Conservation (phyloP, 2,113 vertebrate species). For the Sarotherodon lohbergeri region DNA sequence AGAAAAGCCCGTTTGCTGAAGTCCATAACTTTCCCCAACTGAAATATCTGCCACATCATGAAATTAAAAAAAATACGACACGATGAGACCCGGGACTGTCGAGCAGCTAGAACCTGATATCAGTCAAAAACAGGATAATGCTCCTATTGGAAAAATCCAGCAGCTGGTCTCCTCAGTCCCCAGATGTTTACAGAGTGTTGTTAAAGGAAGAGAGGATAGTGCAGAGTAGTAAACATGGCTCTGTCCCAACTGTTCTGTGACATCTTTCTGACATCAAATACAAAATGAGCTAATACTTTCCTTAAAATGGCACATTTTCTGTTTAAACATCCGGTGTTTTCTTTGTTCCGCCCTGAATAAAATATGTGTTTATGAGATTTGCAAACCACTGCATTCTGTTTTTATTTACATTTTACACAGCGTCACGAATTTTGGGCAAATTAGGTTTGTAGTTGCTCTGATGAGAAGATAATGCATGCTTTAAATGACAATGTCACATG, state of each 20-base stretch:
- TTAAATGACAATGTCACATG: not conserved
- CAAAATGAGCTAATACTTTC: not conserved
- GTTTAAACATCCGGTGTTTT: not conserved
- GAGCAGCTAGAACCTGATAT: not conserved
- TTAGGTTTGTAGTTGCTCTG: not conserved
- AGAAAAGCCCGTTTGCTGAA: not conserved
- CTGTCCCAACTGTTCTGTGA: not conserved
- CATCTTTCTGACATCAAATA: not conserved
- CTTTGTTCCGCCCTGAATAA: not conserved
- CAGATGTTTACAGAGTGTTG: not conserved
- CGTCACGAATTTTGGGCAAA: not conserved
- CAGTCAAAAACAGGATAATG: not conserved
- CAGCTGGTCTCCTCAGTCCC: not conserved
- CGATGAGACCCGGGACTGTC: not conserved
- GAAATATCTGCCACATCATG: not conserved
- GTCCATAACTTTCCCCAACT: not conserved
- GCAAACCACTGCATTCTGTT: not conserved
- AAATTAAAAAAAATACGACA: not conserved
- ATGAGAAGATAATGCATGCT: not conserved
- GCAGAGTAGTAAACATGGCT: not conserved
- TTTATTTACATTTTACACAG: not conserved
- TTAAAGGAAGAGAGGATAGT: not conserved
- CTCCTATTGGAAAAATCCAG: not conserved
- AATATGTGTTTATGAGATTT: not conserved
- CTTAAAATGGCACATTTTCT: not conserved